Evolutionary conservation across 2,113 vertebrate species (phyloP), one percentile per base, ranked within the genome.

Genomic region (Mohoua ochrocephala): DNA sequence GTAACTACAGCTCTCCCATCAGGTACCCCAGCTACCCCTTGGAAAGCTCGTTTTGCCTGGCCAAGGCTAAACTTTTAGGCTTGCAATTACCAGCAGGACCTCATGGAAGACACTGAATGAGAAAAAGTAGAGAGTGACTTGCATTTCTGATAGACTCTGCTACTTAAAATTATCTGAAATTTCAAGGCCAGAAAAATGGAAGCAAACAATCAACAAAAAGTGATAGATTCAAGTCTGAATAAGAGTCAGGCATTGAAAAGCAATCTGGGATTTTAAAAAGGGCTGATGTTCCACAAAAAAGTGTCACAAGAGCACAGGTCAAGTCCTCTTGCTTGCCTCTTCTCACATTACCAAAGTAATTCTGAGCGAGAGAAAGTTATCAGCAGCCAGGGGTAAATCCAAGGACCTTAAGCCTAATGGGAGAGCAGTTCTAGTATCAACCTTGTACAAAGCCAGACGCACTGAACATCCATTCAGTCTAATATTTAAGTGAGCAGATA

Each of bases 221-320:
- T 20, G 11, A 13, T 18, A 70, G 47, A 90, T 18, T 18, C 5
- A 39, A 50, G 20, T 39, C 10, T 56, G 54, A 87, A 33, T 56
- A 60, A 41, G 9, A 7, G 3, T 24, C 24, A 28, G 20, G 5
- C 2, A 19, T 35, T 74, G 35, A 61, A 81, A 87, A 89, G 31
- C 2, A 11, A 65, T 52, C 71, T 65, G 41, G 7, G 3, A 74
- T 59, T 30, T 41, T 60, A 53, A 68, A 84, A 54, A 50, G 24
- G 33, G 39, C 8, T 74, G 15, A 52, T 56, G 3, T 26, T 47
- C 15, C 45, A 9, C 37, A 77, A 37, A 79, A 76, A 30, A 20
- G 9, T 3, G 2, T 37, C 47, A 65, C 6, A 47, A 60, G 84
- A 81, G 23, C 10, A 77, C 3, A 0, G 1, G 22, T 59, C 15